Evolutionary conservation across 2,113 vertebrate species (phyloP), one percentile per base, ranked within the genome.

Genomic region (Holacanthus passer): DNA sequence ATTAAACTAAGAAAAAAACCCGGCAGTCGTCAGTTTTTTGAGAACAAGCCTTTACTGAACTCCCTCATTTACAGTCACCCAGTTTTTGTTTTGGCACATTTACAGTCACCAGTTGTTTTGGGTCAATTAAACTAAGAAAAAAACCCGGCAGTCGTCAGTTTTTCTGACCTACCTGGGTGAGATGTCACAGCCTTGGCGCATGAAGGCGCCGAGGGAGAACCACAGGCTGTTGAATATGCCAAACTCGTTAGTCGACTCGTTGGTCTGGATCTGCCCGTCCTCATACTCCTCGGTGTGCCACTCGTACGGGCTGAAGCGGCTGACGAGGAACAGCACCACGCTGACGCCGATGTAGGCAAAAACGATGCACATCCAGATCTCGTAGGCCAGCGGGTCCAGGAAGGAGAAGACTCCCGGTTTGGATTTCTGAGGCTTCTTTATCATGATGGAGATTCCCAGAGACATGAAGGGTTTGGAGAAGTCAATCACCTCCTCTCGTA

Each of bases 291-390:
- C 98, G 55, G 98, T 99, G 95, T 99, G 98, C 98, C 98, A 99
- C 94, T 99, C 98, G 32, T 99, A 99, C 11, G 98, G 98, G 89
- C 98, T 99, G 96, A 99, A 99, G 93, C 98, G 97, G 95, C 98
- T 99, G 93, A 99, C 98, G 86, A 99, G 96, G 96, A 99, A 99
- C 93, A 99, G 97, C 95, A 99, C 98, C 94, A 99, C 98, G 90
- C 98, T 99, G 95, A 99, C 98, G 81, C 98, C 98, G 86, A 99
- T 99, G 95, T 99, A 99, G 94, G 98, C 98, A 92, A 99, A 99
- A 82, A 99, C 98, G 88, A 99, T 99, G 93, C 98, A 99, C 98
- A 99, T 99, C 98, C 98, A 99, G 94, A 99, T 99, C 95, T 99
- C 98, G 91, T 99, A 99, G 39, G 98, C 98, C 95, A 99, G 96